Base-by-base conservation (phyloP, 2,113 vertebrate species). In the Rynchops niger region DNA sequence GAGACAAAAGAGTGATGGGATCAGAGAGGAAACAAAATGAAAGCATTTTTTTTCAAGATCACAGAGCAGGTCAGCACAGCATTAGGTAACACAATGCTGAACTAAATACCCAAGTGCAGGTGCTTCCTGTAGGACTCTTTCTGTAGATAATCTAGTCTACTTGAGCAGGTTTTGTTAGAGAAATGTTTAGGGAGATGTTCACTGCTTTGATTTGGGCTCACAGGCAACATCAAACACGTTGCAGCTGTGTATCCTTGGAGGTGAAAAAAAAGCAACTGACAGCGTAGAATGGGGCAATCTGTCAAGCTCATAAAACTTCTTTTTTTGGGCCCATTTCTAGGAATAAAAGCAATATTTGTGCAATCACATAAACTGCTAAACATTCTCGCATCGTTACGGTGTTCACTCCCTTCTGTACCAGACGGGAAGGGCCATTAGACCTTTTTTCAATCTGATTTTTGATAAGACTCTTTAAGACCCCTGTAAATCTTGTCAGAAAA, bases 271-370 rank as follows among this genome's bases (percentile, higher is more conserved):
- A 91, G 43, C 61, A 91, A 76, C 36, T 62, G 66, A 86, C 56
- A 65, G 42, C 29, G 15, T 38, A 87, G 86, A 95, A 85, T 42
- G 53, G 62, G 32, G n/a, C n/a, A 69, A 95, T 91, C 83, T 86
- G 66, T 93, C 36, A 72, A 87, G 89, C 40, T 79, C 70, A 65
- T 73, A 87, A 95, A 83, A 15, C 11, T 12, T 5, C 26, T 69
- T 78, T 76, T 86, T 91, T 61, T 18, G 17, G 30, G 42, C 29
- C 38, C 20, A 69, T 92, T 92, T 91, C 70, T 91, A 91, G 81
- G 52, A 96, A 93, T 71, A 89, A 95, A 86, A 95, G 36, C 85
- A 91, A 72, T 70, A 76, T 82, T 95, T 89, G 49, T 94, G 74
- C 63, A 88, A 74, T 71, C 21, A 3, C 59, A 72, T 55, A 36